Percentiles rank a stretch among this genome's conserved stretches.
Evolutionary conservation across 2,797 vertebrate species (phyloP).

Genomic region (Acanthurus tractus): DNA sequence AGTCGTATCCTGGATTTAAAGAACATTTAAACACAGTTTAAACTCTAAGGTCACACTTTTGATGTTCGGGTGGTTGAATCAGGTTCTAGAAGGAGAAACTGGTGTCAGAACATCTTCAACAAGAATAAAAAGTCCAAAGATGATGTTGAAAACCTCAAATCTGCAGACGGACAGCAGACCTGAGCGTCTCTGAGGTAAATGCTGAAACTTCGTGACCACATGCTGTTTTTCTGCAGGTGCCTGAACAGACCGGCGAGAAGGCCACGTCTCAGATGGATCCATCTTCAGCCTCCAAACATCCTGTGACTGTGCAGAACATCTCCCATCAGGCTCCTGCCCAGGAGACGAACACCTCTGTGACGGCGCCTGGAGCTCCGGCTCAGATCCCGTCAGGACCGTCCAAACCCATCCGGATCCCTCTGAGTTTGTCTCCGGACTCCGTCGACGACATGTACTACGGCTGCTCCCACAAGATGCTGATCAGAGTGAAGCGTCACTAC

Average conservation of each 20-base stretch:
- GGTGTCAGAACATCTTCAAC: too few species aligned
- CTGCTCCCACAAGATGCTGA: constrained; percentile 56
- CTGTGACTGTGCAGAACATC: background rate
- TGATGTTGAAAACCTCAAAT: background rate
- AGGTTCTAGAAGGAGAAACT: too few species aligned
- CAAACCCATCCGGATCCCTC: constrained; percentile 3
- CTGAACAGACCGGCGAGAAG: background rate
- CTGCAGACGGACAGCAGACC: background rate
- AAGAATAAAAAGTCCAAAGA: background rate
- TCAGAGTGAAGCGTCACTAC: constrained; percentile 52
- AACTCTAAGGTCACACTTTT: too few species aligned
- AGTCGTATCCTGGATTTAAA: background rate
- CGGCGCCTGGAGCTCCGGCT: background rate
- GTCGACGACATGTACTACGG: constrained; percentile 62
- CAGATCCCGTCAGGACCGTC: background rate
- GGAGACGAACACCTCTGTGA: background rate
- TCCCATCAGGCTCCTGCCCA: background rate
- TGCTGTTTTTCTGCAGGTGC: constrained; percentile 12
- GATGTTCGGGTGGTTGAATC: too few species aligned
- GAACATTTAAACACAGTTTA: too few species aligned
- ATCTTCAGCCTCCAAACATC: background rate
- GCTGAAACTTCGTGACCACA: background rate
- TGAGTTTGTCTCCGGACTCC: constrained; percentile 45
- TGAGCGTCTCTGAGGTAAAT: background rate
- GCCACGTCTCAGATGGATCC: background rate